Conservation (phyloP, 1,140 invertebrate species). For the Cydia pomonella region DNA sequence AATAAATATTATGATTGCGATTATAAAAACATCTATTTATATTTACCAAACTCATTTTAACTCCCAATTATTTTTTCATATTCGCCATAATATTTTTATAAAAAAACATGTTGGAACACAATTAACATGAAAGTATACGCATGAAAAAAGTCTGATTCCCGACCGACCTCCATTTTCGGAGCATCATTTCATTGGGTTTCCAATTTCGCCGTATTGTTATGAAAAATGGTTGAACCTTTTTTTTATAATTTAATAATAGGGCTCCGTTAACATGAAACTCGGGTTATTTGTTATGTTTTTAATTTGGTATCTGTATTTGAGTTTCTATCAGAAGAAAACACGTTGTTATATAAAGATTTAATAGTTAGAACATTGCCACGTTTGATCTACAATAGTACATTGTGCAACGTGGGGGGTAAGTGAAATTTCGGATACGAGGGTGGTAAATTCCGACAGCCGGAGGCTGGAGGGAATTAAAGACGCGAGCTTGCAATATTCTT, state of each 20-base stretch:
- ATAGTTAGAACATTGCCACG: no score
- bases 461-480: no score
- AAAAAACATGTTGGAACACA: not conserved
- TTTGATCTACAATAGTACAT: no score
- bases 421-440: no score
- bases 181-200: constrained; percentile 6
- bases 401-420: no score
- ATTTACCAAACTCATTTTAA: not conserved
- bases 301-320: not conserved
- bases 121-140: not conserved
- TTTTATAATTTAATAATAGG: constrained; percentile 16
- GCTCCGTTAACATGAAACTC: not conserved
- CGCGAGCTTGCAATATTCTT: no score
- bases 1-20: no score
- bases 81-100: not conserved
- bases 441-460: no score
- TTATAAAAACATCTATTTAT: no score
- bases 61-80: not conserved
- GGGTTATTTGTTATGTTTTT: not conserved
- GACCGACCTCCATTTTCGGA: not conserved
- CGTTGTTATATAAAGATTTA: no score
- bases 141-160: not conserved
- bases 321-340: no score
- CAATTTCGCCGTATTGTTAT: constrained; percentile 2
- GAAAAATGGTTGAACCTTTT: constrained; percentile 26